phyloP scores from a whole-genome alignment of 2,113 vertebrate genomes.

The Pachyramphus minor region DNA sequence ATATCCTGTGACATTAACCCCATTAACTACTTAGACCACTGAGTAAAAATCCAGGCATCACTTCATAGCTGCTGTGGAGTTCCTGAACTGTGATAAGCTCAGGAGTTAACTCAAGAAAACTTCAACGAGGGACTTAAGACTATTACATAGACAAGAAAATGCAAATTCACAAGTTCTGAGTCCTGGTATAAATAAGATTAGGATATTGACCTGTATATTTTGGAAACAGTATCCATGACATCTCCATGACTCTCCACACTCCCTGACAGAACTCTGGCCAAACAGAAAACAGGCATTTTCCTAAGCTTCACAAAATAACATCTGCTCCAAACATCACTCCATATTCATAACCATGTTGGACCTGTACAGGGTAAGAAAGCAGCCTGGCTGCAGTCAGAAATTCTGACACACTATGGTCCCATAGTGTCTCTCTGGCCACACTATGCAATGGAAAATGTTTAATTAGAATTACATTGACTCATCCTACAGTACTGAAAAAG shows the following conservation, averaged over 20 bases:
- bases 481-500: background rate
- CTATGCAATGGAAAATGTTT: background rate
- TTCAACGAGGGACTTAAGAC: background rate
- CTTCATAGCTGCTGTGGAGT: background rate
- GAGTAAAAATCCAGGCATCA: background rate
- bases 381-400: background rate
- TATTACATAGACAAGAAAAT: background rate
- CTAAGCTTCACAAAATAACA: background rate
- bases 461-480: background rate
- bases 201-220: background rate
- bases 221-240: background rate
- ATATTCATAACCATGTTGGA: fast-evolving
- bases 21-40: background rate
- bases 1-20: background rate
- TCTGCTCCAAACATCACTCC: background rate
- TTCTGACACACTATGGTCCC: background rate
- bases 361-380: background rate
- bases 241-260: background rate
- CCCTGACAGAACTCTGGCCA: background rate
- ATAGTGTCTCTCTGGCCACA: background rate
- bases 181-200: background rate
- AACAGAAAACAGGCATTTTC: background rate
- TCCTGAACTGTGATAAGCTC: background rate
- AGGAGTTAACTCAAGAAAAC: background rate
- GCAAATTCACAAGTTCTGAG: background rate